phyloP scores from a whole-genome alignment of 2,888 invertebrate genomes.

The Drosophila setosimentum region DNA sequence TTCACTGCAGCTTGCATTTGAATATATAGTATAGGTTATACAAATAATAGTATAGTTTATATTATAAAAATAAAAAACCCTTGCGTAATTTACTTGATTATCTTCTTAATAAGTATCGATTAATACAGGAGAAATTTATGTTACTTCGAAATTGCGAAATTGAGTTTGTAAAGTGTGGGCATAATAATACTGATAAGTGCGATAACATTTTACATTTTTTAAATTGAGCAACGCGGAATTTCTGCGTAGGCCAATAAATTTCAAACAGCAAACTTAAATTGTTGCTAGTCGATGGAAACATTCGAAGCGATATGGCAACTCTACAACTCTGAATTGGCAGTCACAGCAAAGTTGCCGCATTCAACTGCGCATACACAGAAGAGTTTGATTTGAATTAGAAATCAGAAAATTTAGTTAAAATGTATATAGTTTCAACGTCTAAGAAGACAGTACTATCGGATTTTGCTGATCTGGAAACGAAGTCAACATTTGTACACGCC shows the following conservation, averaged over 20 bases:
- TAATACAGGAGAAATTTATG: background rate
- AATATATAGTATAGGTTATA: background rate
- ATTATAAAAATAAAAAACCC: background rate
- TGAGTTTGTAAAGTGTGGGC: background rate
- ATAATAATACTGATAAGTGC: background rate
- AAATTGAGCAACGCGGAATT: background rate
- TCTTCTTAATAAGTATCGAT: background rate
- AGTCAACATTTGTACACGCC: slow-evolving; percentile 75
- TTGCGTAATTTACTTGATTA: background rate
- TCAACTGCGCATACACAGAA: background rate
- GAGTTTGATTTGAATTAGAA: slow-evolving; percentile 6
- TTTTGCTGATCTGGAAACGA: slow-evolving; percentile 82
- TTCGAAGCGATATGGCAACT: slow-evolving; percentile 31
- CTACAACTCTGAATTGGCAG: background rate
- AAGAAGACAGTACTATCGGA: slow-evolving; percentile 81
- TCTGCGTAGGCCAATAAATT: background rate
- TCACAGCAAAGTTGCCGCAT: slow-evolving; percentile 24
- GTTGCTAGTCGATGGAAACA: background rate
- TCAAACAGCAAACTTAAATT: background rate
- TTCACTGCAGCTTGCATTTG: too few relatives aligned
- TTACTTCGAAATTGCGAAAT: background rate
- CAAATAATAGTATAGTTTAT: too few relatives aligned
- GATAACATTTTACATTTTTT: background rate
- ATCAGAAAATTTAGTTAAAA: slow-evolving; percentile 39
- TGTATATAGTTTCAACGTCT: slow-evolving; percentile 83